phyloP scores from a whole-genome alignment of 2,888 invertebrate genomes.

The Ditylenchus weischeri region DNA sequence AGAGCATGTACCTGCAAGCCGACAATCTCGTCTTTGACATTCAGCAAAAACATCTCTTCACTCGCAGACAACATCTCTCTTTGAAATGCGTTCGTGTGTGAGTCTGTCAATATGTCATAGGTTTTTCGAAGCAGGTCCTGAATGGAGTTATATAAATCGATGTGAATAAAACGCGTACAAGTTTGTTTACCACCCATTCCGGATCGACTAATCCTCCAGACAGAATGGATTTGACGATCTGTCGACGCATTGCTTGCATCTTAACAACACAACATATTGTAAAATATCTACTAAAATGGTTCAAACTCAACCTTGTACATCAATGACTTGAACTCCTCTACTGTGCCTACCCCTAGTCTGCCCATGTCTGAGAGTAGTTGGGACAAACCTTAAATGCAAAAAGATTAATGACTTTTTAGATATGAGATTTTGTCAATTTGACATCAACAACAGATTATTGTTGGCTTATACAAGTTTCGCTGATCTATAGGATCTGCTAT shows the following conservation, averaged over 20 bases:
- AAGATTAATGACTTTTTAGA: neutral
- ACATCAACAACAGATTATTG: too few relatives aligned
- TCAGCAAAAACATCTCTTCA: conserved; percentile 43
- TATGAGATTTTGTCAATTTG: too few relatives aligned
- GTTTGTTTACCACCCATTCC: conserved; percentile 20
- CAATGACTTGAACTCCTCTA: conserved; percentile 47
- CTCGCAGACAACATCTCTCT: conserved; percentile 40
- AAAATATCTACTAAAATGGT: too few relatives aligned
- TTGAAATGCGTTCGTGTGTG: conserved; percentile 36
- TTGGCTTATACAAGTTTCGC: too few relatives aligned
- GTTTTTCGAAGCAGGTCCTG: conserved; percentile 32
- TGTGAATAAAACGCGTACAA: too few relatives aligned
- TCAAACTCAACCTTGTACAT: conserved; percentile 39
- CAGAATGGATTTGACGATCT: conserved; percentile 40
- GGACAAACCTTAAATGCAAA: neutral
- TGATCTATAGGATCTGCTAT: too few relatives aligned
- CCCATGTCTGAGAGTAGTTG: conserved; percentile 7
- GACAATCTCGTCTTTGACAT: conserved; percentile 51
- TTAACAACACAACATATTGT: conserved; percentile 24
- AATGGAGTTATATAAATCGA: too few relatives aligned
- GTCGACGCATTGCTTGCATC: conserved; percentile 50
- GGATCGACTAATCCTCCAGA: conserved; percentile 19
- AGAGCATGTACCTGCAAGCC: conserved; percentile 41
- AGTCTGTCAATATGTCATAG: conserved; percentile 41
- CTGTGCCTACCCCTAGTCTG: conserved; percentile 19